Evolutionary conservation across 1,140 invertebrate genomes (phyloP), one percentile per base, ranked within the genome.

Genomic region (Apis laboriosa): DNA sequence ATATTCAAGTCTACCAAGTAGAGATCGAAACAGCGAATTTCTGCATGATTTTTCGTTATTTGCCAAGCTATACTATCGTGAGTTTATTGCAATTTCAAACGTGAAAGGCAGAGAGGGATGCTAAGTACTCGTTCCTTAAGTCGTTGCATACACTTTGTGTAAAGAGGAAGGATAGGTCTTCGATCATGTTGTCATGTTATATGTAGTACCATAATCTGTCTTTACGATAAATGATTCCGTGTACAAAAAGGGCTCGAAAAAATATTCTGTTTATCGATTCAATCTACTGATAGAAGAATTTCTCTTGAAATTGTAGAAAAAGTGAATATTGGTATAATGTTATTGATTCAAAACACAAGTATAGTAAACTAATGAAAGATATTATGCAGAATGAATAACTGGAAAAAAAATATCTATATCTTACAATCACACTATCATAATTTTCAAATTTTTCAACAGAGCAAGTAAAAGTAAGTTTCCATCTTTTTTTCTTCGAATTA

Each of bases 11-110:
- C n/a, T 17, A 17, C 21, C 64, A 61, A 43, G 51, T 13, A 19
- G 56, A 58, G 43, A 81, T 85, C 17, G n/a, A 81, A 81, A 77
- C 71, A 75, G 70, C 76, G 28, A 83, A 63, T 83, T 63, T 68
- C 71, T 55, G 13, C 60, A n/a, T 70, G 70, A 51, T 64, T 53
- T 68, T 15, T 17, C n/a, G 61, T 86, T 60, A 83, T 71, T 82
- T 77, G 85, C 51, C n/a, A 34, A 63, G n/a, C 17, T 49, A 51
- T 83, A 77, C 63, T 56, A 63, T 70, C 56, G 13, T 12, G 51
- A 71, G 77, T 83, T 83, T 83, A 83, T 83, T 17, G 66, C 51
- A 63, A 71, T 77, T 28, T 83, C 21, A 21, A 15, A 51, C 34
- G 43, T 55, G 9, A 11, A 55, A 61, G n/a, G 56, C 28, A 63